These are phyloP conservation scores for Listrodromus nycthemerus DNA, from an alignment of 2,888 invertebrate species.

Conservation along the genomic window DNA sequence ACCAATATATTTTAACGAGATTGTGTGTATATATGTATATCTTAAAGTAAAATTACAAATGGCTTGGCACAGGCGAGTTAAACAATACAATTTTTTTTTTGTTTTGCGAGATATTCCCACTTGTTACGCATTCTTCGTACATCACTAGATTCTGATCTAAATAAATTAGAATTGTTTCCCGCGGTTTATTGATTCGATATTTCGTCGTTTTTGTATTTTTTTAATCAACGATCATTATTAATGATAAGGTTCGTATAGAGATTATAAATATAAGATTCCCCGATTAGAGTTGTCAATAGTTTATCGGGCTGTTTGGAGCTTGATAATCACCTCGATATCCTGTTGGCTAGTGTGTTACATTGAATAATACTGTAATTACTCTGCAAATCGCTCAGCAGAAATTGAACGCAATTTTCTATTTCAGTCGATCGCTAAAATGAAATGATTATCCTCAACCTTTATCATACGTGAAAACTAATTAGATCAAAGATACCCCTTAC, in stretches of 20 bases:
- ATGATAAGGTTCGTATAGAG: slow-evolving; percentile 65
- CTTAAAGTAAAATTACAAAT: slow-evolving; percentile 53
- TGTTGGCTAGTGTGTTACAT: slow-evolving; percentile 53
- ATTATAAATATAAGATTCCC: slow-evolving; percentile 59
- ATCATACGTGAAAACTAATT: slow-evolving; percentile 50
- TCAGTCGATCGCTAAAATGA: slow-evolving; percentile 52
- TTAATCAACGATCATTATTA: slow-evolving; percentile 59
- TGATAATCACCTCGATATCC: slow-evolving; percentile 47
- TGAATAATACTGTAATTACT: slow-evolving; percentile 69
- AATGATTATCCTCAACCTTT: slow-evolving; percentile 61
- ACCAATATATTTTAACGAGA: slow-evolving; percentile 52
- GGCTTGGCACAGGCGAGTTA: slow-evolving; percentile 66
- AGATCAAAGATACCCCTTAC: slow-evolving; percentile 37
- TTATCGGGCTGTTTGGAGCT: slow-evolving; percentile 29
- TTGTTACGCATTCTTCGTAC: slow-evolving; percentile 56
- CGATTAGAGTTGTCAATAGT: slow-evolving; percentile 53
- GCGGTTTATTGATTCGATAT: slow-evolving; percentile 53
- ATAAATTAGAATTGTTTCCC: slow-evolving; percentile 69
- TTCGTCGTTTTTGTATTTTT: slow-evolving; percentile 21
- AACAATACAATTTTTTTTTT: slow-evolving; percentile 37
- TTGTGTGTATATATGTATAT: slow-evolving; percentile 34
- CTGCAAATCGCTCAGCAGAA: slow-evolving; percentile 60
- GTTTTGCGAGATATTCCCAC: slow-evolving; percentile 46
- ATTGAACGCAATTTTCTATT: slow-evolving; percentile 50
- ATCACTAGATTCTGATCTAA: slow-evolving; percentile 63